Evolutionary conservation across 2,888 invertebrate species (phyloP), one percentile per base, ranked within the genome.

Genomic region (Lycia hirtaria): DNA sequence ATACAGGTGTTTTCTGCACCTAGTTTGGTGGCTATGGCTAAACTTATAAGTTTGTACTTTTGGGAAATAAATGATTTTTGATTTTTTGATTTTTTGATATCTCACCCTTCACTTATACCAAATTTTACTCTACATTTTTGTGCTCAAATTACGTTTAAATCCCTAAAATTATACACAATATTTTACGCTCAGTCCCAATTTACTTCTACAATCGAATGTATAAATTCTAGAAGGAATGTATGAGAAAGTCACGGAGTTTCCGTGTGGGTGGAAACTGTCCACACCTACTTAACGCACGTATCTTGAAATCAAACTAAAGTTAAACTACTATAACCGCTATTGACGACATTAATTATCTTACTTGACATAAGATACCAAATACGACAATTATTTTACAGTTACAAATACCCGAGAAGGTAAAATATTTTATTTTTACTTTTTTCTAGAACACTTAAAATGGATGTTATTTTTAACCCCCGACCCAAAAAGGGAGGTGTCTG

Each of bases 341-440:
- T 78, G 69, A 77, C 73, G 71, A 62, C 64, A 76, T 75, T 75
- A 78, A 75, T 74, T 80, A 74, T 81, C 80, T 85, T 75, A 66
- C 70, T 71, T 76, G 70, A 83, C 76, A 79, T 79, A 79, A 76
- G 71, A 67, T 78, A 75, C 78, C 74, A 75, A n/a, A 73, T 41
- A 57, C 58, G 68, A 78, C 75, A 73, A n/a, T n/a, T n/a, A n/a
- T n/a, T n/a, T n/a, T n/a, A n/a, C n/a, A n/a, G n/a, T n/a, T n/a
- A n/a, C n/a, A n/a, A n/a, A n/a, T n/a, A n/a, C n/a, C n/a, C n/a
- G n/a, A n/a, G n/a, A n/a, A n/a, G n/a, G n/a, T n/a, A n/a, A n/a
- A n/a, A n/a, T n/a, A n/a, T n/a, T 72, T 69, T 72, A 75, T 62
- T 48, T 24, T 19, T 26, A 7, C 14, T 26, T 14, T 33, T 40